Conservation (phyloP, 2,113 vertebrate genomes). For the Oophaga pumilio region DNA sequence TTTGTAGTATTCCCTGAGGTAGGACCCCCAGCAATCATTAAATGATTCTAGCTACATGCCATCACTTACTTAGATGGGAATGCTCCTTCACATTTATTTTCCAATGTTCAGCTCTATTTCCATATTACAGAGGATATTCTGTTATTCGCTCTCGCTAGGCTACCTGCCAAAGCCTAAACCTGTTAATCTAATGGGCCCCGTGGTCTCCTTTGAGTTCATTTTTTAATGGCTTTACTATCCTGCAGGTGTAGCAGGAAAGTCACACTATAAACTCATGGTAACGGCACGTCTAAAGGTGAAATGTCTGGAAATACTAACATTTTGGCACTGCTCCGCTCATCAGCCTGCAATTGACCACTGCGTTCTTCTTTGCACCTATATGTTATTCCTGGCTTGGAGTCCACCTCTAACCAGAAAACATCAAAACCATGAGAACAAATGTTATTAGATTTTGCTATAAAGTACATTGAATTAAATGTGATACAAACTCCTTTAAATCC, state of each 20-base stretch:
- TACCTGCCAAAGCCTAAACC: conserved; percentile 26
- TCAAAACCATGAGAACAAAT: background rate
- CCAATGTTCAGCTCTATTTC: background rate
- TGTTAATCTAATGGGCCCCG: conserved; percentile 48
- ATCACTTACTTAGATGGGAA: no score
- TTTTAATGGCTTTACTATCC: conserved; percentile 47
- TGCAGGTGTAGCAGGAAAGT: conserved; percentile 43
- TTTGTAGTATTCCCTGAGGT: no score
- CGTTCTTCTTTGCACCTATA: background rate
- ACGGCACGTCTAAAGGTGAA: conserved; percentile 31
- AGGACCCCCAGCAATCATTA: no score
- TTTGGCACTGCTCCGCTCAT: conserved; percentile 7
- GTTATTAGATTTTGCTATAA: background rate
- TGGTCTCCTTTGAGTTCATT: conserved; percentile 30
- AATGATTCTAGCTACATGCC: no score
- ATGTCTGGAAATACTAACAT: conserved; percentile 40
- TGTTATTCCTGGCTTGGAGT: conserved; percentile 17
- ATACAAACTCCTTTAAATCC: background rate
- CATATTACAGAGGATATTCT: background rate
- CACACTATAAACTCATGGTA: conserved; percentile 40
- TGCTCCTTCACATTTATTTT: background rate
- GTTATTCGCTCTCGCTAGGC: background rate
- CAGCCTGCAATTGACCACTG: background rate
- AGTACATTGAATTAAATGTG: background rate
- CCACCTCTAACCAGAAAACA: background rate